Evolutionary conservation across 2,797 vertebrate genomes (phyloP).

Genomic region (Diceros bicornis): DNA sequence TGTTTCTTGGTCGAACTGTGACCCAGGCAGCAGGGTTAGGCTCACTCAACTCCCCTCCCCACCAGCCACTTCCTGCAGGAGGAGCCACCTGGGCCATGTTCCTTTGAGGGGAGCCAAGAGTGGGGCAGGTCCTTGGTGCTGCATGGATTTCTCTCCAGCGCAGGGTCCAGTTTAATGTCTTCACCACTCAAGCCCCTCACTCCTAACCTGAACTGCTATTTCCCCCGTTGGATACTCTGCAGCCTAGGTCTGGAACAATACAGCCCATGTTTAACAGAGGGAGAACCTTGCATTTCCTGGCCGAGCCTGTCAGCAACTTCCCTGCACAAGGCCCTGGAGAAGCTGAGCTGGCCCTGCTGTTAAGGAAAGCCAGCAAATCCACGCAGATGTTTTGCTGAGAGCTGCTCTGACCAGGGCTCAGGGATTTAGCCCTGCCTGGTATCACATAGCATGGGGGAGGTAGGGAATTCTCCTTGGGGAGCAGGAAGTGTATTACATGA

Average conservation of each 20-base stretch:
- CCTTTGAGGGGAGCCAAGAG: neutral
- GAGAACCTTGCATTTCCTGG: conserved; percentile 75
- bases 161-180: neutral
- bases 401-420: conserved; percentile 82
- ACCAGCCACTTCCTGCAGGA: neutral
- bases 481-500: conserved; percentile 88
- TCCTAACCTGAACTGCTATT: neutral
- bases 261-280: conserved; percentile 80
- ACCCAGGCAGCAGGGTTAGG: neutral
- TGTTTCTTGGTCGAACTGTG: neutral
- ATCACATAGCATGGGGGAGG: conserved; percentile 87
- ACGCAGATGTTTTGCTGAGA: conserved; percentile 88
- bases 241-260: neutral
- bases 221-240: neutral
- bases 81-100: neutral
- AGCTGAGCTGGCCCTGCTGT: conserved; percentile 84
- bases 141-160: neutral
- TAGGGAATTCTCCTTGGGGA: conserved; percentile 84
- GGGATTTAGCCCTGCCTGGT: conserved; percentile 88
- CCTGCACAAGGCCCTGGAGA: conserved; percentile 81
- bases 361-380: conserved; percentile 87
- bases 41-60: neutral
- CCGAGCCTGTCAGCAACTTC: conserved; percentile 87
- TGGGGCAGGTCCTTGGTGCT: neutral
- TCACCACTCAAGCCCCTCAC: neutral